phyloP scores from a whole-genome alignment of 2,113 vertebrate species.

The Campylomormyrus tamandua region DNA sequence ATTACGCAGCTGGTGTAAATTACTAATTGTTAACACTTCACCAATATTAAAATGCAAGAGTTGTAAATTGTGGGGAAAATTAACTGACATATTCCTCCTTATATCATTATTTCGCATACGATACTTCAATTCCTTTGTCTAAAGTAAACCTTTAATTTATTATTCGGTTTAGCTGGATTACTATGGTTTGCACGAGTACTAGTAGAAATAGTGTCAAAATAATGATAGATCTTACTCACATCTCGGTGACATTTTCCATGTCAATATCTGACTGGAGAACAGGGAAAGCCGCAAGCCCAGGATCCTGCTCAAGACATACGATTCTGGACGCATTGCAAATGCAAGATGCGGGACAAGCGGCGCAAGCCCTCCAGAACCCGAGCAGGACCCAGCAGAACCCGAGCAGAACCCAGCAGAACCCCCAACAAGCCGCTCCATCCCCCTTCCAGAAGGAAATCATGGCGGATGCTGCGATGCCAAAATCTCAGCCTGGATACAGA shows the following conservation, averaged over 20 bases:
- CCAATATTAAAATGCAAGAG: background rate
- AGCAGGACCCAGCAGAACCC: conserved; percentile 71
- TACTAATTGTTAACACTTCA: background rate
- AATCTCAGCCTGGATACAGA: conserved; percentile 18
- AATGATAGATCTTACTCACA: conserved; percentile 67
- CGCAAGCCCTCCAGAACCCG: conserved; percentile 60
- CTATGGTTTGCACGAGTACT: background rate
- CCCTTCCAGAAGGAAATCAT: conserved; percentile 70
- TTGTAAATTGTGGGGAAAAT: background rate
- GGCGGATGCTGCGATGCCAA: conserved; percentile 53
- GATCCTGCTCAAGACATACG: conserved; percentile 68
- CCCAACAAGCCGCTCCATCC: conserved; percentile 68
- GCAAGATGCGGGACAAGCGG: conserved; percentile 79
- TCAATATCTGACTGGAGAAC: conserved; percentile 68
- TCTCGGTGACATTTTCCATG: conserved; percentile 88
- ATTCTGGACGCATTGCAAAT: conserved; percentile 76
- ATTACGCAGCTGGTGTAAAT: background rate
- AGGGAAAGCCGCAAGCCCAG: conserved; percentile 80
- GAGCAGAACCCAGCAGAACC: conserved; percentile 70
- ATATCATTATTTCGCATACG: background rate
- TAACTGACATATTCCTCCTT: background rate
- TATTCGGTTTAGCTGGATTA: background rate
- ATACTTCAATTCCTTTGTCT: background rate
- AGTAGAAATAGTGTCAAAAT: background rate
- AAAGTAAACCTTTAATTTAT: background rate